phyloP scores from a whole-genome alignment of 2,113 vertebrate species.

The Clinocottus analis region DNA sequence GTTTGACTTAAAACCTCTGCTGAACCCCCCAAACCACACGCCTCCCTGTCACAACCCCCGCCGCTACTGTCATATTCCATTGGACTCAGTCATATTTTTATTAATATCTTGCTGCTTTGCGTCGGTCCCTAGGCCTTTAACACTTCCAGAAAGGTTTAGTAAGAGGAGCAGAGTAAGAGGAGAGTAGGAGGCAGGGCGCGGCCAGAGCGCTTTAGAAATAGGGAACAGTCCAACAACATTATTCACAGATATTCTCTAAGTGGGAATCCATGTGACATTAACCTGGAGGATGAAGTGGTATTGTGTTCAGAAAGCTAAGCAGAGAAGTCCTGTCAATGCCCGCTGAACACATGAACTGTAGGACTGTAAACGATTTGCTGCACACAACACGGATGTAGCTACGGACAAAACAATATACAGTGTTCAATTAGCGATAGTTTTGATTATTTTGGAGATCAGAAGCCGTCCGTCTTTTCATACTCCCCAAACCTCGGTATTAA shows the following conservation, averaged over 20 bases:
- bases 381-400: conserved; percentile 4
- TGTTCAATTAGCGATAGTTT: neutral
- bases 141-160: conserved; percentile 46
- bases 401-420: neutral
- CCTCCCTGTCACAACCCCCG: conserved; percentile 56
- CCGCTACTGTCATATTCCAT: conserved; percentile 76
- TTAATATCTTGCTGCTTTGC: conserved; percentile 54
- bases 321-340: conserved; percentile 28
- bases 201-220: conserved; percentile 7
- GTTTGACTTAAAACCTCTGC: conserved; percentile 66
- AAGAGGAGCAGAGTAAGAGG: conserved; percentile 24
- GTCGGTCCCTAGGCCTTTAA: conserved; percentile 21
- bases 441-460: neutral
- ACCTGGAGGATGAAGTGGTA: conserved; percentile 23
- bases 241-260: conserved; percentile 28
- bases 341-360: neutral
- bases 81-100: conserved; percentile 69
- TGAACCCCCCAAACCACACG: conserved; percentile 60
- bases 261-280: conserved; percentile 26
- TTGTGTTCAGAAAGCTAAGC: conserved; percentile 33
- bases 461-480: neutral
- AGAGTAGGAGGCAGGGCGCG: neutral
- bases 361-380: conserved; percentile 18
- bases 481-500: neutral
- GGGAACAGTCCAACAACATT: conserved; percentile 4